Evolutionary conservation across 2,797 vertebrate genomes (phyloP), one percentile per base, ranked within the genome.

Genomic region (Scolopax rusticola): DNA sequence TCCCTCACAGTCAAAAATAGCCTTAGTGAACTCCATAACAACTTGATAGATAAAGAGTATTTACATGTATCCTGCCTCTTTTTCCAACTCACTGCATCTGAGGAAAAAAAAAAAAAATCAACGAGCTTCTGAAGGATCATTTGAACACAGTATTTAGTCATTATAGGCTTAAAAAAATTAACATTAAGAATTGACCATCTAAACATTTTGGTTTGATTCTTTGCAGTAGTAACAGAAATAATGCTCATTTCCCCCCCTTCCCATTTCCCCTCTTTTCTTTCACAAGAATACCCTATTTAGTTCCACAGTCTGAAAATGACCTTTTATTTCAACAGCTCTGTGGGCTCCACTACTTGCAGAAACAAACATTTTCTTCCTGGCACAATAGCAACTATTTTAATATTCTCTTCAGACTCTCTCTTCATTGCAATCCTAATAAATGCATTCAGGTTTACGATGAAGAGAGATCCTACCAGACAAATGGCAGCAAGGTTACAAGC

Each of bases 391-490:
- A 77, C 59, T 92, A 91, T 93, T 97, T 96, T 95, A 96, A 97
- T 96, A 97, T 94, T 97, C 92, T 96, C 87, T 97, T 93, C 93
- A 97, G 93, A 51, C 73, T 84, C 79, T 24, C 80, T 95, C 76
- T 86, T 82, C 64, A 28, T 93, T 91, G 59, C 75, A 92, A 87
- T 70, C 59, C 93, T 93, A 97, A 97, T 80, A 96, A 93, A 89
- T 12, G 4, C 87, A 94, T 89, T 96, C 94, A 96, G 90, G 84
- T 90, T 97, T 96, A 68, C 30, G 18, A 76, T 68, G 78, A 96
- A 96, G 69, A 93, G 68, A 63, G 78, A 70, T 92, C 91, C 90
- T 96, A 97, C 76, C 88, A 90, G 82, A 75, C 84, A 94, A 96
- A 93, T 87, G 85, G 91, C 84, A 97, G 75, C 92, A 96, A 97